Evolutionary conservation across 2,113 vertebrate species (phyloP).

Genomic region (Pomatorhinus ruficollis): DNA sequence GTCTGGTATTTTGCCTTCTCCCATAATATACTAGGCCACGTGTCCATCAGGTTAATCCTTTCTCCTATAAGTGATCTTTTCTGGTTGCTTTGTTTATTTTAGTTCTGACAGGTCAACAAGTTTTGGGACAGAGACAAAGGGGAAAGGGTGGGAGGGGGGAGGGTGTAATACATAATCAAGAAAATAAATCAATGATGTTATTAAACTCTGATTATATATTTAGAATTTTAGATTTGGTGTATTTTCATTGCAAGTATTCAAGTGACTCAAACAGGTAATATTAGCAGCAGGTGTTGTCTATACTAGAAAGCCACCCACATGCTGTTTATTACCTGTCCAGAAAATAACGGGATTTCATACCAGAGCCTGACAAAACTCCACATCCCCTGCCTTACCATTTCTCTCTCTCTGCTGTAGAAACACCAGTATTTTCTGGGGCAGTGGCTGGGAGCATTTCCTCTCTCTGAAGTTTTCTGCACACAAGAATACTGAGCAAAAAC

Average conservation of each 20-base stretch:
- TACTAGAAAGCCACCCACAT: conserved; percentile 30
- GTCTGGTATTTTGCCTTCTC: conserved; percentile 58
- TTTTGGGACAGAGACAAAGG: conserved; percentile 44
- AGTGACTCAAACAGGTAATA: conserved; percentile 51
- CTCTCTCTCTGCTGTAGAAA: conserved; percentile 21
- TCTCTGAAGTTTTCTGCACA: conserved; percentile 27
- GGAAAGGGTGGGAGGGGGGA: conserved; percentile 26
- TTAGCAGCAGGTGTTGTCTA: conserved; percentile 58
- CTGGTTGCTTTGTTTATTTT: conserved; percentile 65
- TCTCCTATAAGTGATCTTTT: conserved; percentile 54
- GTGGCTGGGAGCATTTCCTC: not conserved
- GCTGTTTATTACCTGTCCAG: conserved; percentile 52
- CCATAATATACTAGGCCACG: conserved; percentile 30
- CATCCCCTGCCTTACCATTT: conserved; percentile 12
- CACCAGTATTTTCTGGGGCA: conserved; percentile 14
- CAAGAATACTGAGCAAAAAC: conserved; percentile 1
- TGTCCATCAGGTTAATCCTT: conserved; percentile 58
- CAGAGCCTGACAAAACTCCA: conserved; percentile 24
- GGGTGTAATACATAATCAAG: conserved; percentile 50
- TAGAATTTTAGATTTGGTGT: conserved; percentile 71
- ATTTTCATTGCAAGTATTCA: conserved; percentile 66
- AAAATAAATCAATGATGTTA: conserved; percentile 60
- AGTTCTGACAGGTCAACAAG: conserved; percentile 58
- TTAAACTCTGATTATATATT: conserved; percentile 69
- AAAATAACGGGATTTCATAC: conserved; percentile 38